Evolutionary conservation across 2,113 vertebrate genomes (phyloP), one percentile per base, ranked within the genome.

Genomic region (Suncus etruscus): DNA sequence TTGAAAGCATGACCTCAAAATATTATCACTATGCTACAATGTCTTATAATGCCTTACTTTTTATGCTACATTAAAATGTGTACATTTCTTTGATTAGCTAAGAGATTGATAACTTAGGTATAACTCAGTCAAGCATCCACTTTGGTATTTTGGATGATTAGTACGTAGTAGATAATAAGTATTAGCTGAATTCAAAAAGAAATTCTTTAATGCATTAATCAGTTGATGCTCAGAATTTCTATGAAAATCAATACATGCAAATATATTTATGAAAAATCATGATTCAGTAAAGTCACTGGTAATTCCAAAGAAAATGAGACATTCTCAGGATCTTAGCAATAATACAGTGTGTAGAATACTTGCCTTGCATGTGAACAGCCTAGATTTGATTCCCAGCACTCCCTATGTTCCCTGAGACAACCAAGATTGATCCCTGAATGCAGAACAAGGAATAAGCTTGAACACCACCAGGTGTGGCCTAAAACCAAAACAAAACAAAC

Each of bases 261-360:
- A 27, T 51, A 89, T 31, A 89, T 61, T 92, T 29, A 91, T 24
- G n/a, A 87, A 81, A 91, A 84, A 80, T 86, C 18, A 58, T 27
- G 8, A 92, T 39, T 88, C 29, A 27, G 45, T 83, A 72, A 70
- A 92, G 68, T 81, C 68, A 70, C 29, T 84, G 39, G 4, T 77
- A 87, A 86, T 77, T 63, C 22, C 61, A 31, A 74, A 72, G 18
- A 61, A 58, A 61, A 61, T 61, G 58, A 61, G 18, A 61, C 58
- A 61, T 5, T 61, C 22, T 61, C 18, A 61, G 16, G 22, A 16
- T 8, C 58, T 18, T 16, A 22, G 18, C 18, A 61, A 61, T 61
- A 20, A 61, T 61, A 61, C 51, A 61, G 58, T 61, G 58, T 6
- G 7, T 22, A 61, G 18, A 16, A 5, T 20, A 5, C 58, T 61